A percentile compares a stretch with the other conserved stretches of the same genome.
These are phyloP conservation scores for Troglohyphantes excavatus DNA, from an alignment of 2,888 invertebrate genomes.

Conservation along the genomic window DNA sequence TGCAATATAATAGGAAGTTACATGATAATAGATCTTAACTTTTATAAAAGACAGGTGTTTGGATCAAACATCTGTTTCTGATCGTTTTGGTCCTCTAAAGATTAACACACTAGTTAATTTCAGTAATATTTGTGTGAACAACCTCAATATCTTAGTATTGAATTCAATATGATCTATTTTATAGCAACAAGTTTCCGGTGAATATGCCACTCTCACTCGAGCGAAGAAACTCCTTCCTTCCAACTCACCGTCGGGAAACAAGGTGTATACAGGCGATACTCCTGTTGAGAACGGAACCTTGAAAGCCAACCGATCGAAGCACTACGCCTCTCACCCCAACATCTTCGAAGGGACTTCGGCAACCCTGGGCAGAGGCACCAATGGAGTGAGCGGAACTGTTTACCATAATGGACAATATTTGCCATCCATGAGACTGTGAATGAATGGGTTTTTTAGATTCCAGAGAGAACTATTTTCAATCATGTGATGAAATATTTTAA, in stretches of 20 bases:
- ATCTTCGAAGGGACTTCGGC: conserved; percentile 54
- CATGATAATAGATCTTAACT: too few species aligned
- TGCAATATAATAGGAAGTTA: too few species aligned
- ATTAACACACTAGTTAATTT: too few species aligned
- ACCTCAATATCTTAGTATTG: too few species aligned
- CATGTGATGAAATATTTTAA: background rate
- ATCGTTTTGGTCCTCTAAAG: too few species aligned
- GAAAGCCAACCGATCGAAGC: conserved; percentile 53
- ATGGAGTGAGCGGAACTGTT: conserved; percentile 16
- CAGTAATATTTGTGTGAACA: too few species aligned
- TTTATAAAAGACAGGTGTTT: too few species aligned
- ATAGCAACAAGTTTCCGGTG: conserved; percentile 31
- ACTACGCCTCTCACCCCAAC: conserved; percentile 70
- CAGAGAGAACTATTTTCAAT: background rate
- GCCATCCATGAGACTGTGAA: conserved; percentile 68
- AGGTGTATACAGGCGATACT: conserved; percentile 20
- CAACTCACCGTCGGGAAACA: conserved; percentile 16
- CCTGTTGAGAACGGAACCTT: conserved; percentile 52
- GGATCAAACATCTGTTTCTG: too few species aligned
- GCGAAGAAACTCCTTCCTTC: conserved; percentile 56
- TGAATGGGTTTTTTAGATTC: background rate
- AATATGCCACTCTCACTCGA: conserved; percentile 72
- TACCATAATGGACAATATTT: conserved; percentile 63
- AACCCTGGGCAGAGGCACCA: conserved; percentile 39
- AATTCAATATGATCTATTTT: too few species aligned